These are phyloP conservation scores for Diarsia mendica DNA, from an alignment of 2,888 invertebrate genomes.

Conservation along the genomic window DNA sequence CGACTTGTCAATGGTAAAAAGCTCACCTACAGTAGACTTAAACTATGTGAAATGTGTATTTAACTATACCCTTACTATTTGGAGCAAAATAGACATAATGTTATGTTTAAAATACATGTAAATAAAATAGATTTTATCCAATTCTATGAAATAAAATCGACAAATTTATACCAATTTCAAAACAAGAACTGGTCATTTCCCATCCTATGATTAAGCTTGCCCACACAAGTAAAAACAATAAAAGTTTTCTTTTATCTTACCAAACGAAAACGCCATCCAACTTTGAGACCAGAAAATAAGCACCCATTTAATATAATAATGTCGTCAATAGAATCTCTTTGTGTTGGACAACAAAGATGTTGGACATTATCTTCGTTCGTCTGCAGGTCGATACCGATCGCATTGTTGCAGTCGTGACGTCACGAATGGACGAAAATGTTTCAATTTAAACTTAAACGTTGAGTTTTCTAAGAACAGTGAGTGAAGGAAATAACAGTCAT, in stretches of 20 bases:
- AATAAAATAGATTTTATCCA: too few relatives aligned
- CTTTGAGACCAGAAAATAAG: conserved; percentile 28
- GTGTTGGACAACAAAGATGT: conserved; percentile 42
- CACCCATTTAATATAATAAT: conserved; percentile 32
- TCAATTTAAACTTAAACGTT: conserved; percentile 30
- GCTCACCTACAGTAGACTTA: too few relatives aligned
- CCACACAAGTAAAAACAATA: not conserved
- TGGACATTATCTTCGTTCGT: conserved; percentile 34
- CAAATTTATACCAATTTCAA: too few relatives aligned
- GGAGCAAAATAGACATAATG: too few relatives aligned
- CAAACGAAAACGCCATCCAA: not conserved
- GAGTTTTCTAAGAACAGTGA: conserved; percentile 5
- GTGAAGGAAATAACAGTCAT: not conserved
- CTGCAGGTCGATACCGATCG: conserved; percentile 41
- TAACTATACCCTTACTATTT: too few relatives aligned
- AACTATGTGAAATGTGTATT: too few relatives aligned
- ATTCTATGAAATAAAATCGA: too few relatives aligned
- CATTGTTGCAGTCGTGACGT: conserved; percentile 42
- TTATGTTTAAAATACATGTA: too few relatives aligned
- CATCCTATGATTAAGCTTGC: not conserved
- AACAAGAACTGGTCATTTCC: too few relatives aligned
- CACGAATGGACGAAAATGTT: conserved; percentile 26
- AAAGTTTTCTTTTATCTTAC: not conserved
- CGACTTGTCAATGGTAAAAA: too few relatives aligned
- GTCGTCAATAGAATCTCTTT: conserved; percentile 23